Conservation (phyloP, 2,113 vertebrate species). For the Melanerpes aurifrons region DNA sequence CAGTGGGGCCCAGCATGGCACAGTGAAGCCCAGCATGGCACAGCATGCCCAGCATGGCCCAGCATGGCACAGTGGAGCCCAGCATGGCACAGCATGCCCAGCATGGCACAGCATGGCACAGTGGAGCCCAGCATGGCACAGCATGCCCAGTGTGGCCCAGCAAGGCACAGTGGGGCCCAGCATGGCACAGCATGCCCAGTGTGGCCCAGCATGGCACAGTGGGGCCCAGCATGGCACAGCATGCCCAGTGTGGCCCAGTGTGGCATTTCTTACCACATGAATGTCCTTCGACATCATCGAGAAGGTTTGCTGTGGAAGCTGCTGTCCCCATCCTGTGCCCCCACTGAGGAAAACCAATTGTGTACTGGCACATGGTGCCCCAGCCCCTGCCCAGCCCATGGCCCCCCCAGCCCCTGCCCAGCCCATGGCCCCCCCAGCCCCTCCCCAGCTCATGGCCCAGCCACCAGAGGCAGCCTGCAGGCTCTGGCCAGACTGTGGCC, state of each 20-base stretch:
- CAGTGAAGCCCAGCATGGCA: too few relatives aligned
- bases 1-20: too few relatives aligned
- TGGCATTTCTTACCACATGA: slow-evolving; percentile 81
- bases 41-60: not conserved
- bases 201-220: too few relatives aligned
- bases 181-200: not conserved
- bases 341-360: slow-evolving; percentile 64
- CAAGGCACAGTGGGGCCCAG: not conserved
- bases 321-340: slow-evolving; percentile 85
- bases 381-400: fast-evolving
- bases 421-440: not conserved
- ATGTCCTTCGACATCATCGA: slow-evolving; percentile 91
- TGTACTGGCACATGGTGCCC: not conserved
- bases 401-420: not conserved
- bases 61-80: not conserved
- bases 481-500: fast-evolving
- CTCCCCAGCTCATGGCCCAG: not conserved
- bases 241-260: not conserved
- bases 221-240: not conserved
- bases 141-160: too few relatives aligned
- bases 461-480: not conserved
- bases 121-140: not conserved
- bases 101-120: not conserved
- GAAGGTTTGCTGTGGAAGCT: slow-evolving; percentile 92
- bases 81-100: not conserved